These are phyloP conservation scores for Diplosoma virens DNA, from an alignment of 23 tunicate species.

Conservation along the genomic window DNA sequence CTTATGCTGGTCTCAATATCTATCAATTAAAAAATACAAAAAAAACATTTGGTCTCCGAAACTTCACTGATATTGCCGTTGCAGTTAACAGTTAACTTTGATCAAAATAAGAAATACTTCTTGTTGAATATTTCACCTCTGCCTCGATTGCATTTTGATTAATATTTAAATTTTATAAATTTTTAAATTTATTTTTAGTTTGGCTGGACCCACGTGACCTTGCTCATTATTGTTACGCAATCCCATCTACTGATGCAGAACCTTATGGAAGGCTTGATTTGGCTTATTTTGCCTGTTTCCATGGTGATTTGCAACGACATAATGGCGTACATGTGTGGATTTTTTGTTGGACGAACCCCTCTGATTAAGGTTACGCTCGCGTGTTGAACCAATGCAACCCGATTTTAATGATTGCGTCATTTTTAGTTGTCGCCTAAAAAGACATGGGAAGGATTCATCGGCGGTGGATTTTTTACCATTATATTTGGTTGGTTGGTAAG, in stretches of 20 bases:
- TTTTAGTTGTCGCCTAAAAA: slow-evolving; percentile 92
- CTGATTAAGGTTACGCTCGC: slow-evolving; percentile 59
- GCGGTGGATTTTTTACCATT: slow-evolving; percentile 92
- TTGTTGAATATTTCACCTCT: no score
- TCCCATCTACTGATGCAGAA: slow-evolving; percentile 87
- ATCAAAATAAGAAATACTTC: no score
- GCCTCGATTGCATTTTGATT: no score
- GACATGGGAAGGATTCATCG: slow-evolving; percentile 99
- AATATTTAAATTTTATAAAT: background rate
- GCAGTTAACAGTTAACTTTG: no score
- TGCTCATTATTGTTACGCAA: slow-evolving; percentile 87
- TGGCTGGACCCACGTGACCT: slow-evolving; percentile 96
- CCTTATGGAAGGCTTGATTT: slow-evolving; percentile 85
- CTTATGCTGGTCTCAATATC: no score
- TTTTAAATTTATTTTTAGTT: slow-evolving; percentile 42
- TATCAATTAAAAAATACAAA: no score
- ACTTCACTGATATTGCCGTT: no score
- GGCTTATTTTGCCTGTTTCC: slow-evolving; percentile 90
- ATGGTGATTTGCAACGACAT: slow-evolving; percentile 94
- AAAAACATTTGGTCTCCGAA: no score
- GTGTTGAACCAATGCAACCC: background rate
- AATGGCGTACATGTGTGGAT: slow-evolving; percentile 96
- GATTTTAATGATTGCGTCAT: background rate
- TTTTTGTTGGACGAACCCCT: slow-evolving; percentile 92
- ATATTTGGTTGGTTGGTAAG: slow-evolving; percentile 93